phyloP scores from a whole-genome alignment of 2,888 invertebrate genomes.

The Thera britannica region DNA sequence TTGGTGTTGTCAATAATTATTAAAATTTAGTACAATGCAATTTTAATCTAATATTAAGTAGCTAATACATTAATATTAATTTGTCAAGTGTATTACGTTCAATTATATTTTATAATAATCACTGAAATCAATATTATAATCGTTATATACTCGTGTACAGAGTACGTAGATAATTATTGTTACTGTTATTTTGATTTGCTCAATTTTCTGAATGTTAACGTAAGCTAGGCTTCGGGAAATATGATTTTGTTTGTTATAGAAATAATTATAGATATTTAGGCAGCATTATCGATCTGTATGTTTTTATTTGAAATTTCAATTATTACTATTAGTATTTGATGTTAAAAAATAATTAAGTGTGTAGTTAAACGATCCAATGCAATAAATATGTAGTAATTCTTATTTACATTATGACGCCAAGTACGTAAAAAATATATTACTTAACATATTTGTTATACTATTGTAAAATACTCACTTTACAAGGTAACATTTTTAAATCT shows the following conservation, averaged over 20 bases:
- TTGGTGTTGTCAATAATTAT: conserved; percentile 72
- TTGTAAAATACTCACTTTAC: conserved; percentile 13
- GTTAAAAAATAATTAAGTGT: conserved; percentile 1
- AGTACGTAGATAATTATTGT: conserved; percentile 69
- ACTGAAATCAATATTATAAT: conserved; percentile 59
- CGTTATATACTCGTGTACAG: conserved; percentile 73
- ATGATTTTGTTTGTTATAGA: conserved; percentile 62
- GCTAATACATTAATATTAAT: conserved; percentile 56
- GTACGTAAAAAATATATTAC: conserved; percentile 2
- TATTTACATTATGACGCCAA: conserved; percentile 1
- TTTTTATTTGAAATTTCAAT: conserved; percentile 6
- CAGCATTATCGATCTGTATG: conserved; percentile 16
- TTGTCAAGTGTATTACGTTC: conserved; percentile 64
- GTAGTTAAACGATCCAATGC: conserved; percentile 8
- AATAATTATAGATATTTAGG: conserved; percentile 45
- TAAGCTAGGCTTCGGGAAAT: conserved; percentile 73
- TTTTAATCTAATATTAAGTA: conserved; percentile 64
- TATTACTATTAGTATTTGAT: conserved; percentile 8
- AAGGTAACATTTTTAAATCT: conserved; percentile 12
- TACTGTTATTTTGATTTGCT: conserved; percentile 83
- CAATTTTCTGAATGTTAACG: conserved; percentile 79
- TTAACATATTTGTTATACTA: conserved; percentile 9
- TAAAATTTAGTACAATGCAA: conserved; percentile 76
- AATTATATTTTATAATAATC: conserved; percentile 65
- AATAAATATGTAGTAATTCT: conserved; percentile 9